These are phyloP conservation scores for Tupaia tana DNA, from an alignment of 2,113 vertebrate genomes.

Conservation along the genomic window DNA sequence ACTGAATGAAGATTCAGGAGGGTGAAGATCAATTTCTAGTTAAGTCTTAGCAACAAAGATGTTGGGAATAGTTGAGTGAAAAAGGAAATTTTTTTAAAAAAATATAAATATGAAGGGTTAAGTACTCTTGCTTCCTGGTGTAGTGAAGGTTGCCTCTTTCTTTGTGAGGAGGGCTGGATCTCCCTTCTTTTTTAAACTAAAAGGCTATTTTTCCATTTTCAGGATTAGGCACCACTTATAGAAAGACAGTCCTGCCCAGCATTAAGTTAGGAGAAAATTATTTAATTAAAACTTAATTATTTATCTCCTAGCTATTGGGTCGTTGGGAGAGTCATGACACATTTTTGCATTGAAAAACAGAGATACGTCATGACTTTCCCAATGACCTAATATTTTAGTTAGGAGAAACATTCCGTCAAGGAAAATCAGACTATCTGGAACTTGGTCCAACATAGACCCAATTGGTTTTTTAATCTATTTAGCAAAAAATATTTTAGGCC, in stretches of 20 bases:
- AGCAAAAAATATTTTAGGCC: background rate
- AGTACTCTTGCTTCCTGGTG: background rate
- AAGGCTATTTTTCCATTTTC: background rate
- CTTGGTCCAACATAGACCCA: background rate
- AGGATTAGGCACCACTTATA: background rate
- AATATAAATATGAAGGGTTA: background rate
- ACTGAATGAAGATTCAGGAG: background rate
- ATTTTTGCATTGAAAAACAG: too few species aligned
- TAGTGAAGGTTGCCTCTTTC: background rate
- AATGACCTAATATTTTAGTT: background rate
- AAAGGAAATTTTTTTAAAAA: background rate
- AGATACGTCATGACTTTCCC: too few species aligned
- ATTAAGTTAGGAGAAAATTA: too few species aligned
- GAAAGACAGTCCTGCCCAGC: background rate
- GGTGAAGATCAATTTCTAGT: background rate
- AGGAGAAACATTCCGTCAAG: background rate
- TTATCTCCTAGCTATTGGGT: too few species aligned
- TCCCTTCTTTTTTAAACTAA: background rate
- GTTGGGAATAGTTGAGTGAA: background rate
- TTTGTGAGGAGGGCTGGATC: background rate
- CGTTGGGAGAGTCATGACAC: too few species aligned
- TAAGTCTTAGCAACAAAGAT: background rate
- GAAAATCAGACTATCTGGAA: background rate
- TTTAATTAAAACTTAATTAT: too few species aligned
- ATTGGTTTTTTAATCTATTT: background rate